phyloP scores from a whole-genome alignment of 37 sponge, comb jelly and placozoan species.

The Sycon ciliatum region DNA sequence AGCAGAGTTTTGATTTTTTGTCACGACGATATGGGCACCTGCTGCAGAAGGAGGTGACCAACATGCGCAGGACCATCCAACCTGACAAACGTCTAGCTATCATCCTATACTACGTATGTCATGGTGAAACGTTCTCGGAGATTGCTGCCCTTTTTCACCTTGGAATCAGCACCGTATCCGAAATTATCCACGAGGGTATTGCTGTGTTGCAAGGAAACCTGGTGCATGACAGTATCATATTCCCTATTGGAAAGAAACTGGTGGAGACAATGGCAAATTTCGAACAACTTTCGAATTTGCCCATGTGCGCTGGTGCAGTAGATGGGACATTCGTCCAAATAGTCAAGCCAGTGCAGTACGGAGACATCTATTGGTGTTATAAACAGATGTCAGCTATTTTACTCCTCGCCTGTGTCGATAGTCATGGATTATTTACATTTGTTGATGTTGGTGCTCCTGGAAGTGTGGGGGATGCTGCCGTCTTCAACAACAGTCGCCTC shows the following conservation, averaged over 20 bases:
- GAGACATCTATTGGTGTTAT: constrained; percentile 38
- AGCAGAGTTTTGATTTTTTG: no score
- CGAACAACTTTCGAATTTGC: constrained; percentile 2
- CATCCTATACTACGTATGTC: no score
- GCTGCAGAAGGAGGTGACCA: no score
- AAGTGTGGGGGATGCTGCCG: constrained; percentile 44
- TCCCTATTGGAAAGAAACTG: constrained; percentile 14
- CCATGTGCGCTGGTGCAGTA: constrained; percentile 30
- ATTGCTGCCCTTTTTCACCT: constrained; percentile 41
- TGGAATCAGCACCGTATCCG: constrained; percentile 22
- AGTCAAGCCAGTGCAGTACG: constrained; percentile 17
- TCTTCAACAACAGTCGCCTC: constrained; percentile 34
- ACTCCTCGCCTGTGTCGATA: constrained; percentile 34
- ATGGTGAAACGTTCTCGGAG: no score
- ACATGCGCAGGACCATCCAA: no score
- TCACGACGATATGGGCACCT: no score
- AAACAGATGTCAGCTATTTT: constrained; percentile 37
- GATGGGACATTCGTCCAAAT: constrained; percentile 41
- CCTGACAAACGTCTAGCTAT: no score
- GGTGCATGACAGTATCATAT: not conserved
- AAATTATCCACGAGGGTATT: constrained; percentile 26
- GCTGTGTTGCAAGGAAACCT: constrained; percentile 19
- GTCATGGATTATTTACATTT: constrained; percentile 12
- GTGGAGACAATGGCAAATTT: not conserved
- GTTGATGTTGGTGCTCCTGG: constrained; percentile 35